Percentiles rank a stretch among this genome's conserved stretches.
Evolutionary conservation across 2,888 invertebrate genomes (phyloP).

Genomic region (Eristalinus aeneus): DNA sequence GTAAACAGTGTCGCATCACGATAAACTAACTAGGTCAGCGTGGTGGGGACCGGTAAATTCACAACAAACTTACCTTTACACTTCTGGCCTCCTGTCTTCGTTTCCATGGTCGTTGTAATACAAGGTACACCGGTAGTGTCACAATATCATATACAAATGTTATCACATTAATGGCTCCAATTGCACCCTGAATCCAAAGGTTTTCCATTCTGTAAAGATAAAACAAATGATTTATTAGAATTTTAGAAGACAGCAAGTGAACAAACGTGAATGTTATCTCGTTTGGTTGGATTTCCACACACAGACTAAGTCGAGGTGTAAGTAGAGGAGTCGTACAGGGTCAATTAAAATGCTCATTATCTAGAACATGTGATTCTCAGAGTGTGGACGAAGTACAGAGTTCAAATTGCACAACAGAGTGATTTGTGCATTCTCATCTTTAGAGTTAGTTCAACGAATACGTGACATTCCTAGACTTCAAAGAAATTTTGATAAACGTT

Average conservation of each 20-base stretch:
- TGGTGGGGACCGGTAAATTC: not conserved
- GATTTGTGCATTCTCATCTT: not conserved
- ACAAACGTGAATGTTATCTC: not conserved
- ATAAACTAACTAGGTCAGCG: not conserved
- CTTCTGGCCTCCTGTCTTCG: constrained; percentile 88
- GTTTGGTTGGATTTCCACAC: not conserved
- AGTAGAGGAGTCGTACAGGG: not conserved
- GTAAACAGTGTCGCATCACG: not conserved
- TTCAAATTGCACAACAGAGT: not conserved
- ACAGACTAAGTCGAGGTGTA: not conserved
- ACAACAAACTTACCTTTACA: constrained; percentile 85
- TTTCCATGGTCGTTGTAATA: constrained; percentile 94
- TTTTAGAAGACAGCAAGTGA: not conserved
- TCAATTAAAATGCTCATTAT: not conserved
- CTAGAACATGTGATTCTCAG: not conserved
- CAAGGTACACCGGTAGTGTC: constrained; percentile 93
- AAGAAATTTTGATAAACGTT: not conserved
- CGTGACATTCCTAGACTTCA: not conserved
- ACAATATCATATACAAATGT: constrained; percentile 94
- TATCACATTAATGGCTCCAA: constrained; percentile 89
- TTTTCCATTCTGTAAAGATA: constrained; percentile 83
- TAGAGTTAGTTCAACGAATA: not conserved
- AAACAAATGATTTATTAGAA: constrained; percentile 45
- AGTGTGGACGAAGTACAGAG: not conserved
- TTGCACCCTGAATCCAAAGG: constrained; percentile 86